Percentiles rank a stretch among this genome's conserved stretches.
phyloP scores from a whole-genome alignment of 1,140 invertebrate species.

The Sycophila sp. region DNA sequence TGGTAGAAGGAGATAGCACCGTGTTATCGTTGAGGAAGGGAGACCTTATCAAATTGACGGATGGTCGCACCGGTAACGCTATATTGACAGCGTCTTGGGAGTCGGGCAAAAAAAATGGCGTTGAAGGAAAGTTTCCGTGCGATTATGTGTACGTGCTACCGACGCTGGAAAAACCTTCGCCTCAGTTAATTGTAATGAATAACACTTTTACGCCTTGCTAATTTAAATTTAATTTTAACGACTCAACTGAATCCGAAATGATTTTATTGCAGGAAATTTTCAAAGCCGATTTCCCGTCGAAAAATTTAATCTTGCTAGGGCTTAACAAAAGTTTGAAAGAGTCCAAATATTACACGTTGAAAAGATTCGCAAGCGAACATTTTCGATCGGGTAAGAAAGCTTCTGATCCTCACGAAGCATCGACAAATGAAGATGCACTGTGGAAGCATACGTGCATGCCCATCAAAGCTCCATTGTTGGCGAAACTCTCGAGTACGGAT shows the following conservation, averaged over 20 bases:
- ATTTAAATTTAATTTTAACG: too few relatives aligned
- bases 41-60: slow-evolving; percentile 84
- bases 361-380: slow-evolving; percentile 83
- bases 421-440: slow-evolving; percentile 72
- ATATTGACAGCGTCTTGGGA: slow-evolving; percentile 81
- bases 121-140: slow-evolving; percentile 85
- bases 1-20: slow-evolving; percentile 61
- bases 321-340: slow-evolving; percentile 69
- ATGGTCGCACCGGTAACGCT: slow-evolving; percentile 78
- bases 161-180: slow-evolving; percentile 80
- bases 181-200: slow-evolving; percentile 39
- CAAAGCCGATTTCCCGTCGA: slow-evolving; percentile 68
- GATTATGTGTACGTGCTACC: slow-evolving; percentile 90
- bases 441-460: slow-evolving; percentile 88
- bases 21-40: slow-evolving; percentile 79
- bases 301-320: slow-evolving; percentile 49
- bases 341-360: slow-evolving; percentile 81
- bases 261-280: slow-evolving; percentile 66
- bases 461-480: slow-evolving; percentile 85
- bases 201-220: too few relatives aligned
- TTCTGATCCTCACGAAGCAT: slow-evolving; percentile 68
- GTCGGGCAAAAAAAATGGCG: slow-evolving; percentile 74
- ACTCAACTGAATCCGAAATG: too few relatives aligned
- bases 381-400: slow-evolving; percentile 72
- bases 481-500: slow-evolving; percentile 81